Evolutionary conservation across 2,888 invertebrate genomes (phyloP).

Genomic region (Drosophila merina): DNA sequence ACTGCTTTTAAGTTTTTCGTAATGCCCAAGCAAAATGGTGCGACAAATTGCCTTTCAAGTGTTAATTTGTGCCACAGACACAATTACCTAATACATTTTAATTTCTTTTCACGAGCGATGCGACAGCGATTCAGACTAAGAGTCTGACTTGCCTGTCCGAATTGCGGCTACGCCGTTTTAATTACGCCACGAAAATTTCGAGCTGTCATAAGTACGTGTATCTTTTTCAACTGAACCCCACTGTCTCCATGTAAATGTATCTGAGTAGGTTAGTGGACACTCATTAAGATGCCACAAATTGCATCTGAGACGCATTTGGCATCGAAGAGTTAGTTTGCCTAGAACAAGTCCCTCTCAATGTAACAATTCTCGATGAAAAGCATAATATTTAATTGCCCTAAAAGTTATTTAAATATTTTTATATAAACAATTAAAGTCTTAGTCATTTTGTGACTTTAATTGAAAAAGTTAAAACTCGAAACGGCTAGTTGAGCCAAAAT

Average conservation of each 20-base stretch:
- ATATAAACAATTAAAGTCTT: background rate
- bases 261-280: constrained; percentile 26
- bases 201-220: constrained; percentile 20
- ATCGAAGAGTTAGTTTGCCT: constrained; percentile 12
- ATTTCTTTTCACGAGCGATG: constrained; percentile 61
- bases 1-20: constrained; percentile 29
- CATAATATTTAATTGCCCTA: background rate
- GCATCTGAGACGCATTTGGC: constrained; percentile 43
- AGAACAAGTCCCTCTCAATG: constrained; percentile 12
- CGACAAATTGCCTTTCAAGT: constrained; percentile 72
- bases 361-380: background rate
- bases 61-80: constrained; percentile 78
- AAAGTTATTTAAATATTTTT: no score
- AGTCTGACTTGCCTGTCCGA: constrained; percentile 13
- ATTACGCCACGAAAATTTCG: constrained; percentile 30
- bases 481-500: background rate
- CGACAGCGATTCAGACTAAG: constrained; percentile 27
- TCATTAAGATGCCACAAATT: constrained; percentile 55
- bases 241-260: constrained; percentile 15
- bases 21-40: constrained; percentile 47
- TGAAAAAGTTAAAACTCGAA: background rate
- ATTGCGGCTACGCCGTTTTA: constrained; percentile 29
- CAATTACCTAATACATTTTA: constrained; percentile 77
- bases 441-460: background rate
- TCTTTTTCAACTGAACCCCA: constrained; percentile 15